Evolutionary conservation across 2,797 vertebrate genomes (phyloP).

Genomic region (Phalanger gymnotis): DNA sequence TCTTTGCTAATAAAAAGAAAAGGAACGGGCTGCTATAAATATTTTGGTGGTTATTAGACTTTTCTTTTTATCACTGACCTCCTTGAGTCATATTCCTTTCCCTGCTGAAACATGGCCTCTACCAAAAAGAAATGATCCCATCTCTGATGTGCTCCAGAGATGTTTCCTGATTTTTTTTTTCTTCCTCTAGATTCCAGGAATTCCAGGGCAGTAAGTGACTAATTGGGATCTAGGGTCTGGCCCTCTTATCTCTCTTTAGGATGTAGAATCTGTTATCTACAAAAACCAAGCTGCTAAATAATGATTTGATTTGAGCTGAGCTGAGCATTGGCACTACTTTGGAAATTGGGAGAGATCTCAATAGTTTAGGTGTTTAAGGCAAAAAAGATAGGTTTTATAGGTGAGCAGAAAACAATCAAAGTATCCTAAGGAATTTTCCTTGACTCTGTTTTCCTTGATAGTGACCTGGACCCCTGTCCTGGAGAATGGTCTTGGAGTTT

Average conservation of each 20-base stretch:
- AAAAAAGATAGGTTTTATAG: not conserved
- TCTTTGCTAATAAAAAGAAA: not conserved
- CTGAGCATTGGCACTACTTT: not conserved
- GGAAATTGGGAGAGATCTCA: not conserved
- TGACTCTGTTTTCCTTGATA: too few species aligned
- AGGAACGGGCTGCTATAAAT: not conserved
- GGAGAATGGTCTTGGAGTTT: not conserved
- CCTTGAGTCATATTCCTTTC: not conserved
- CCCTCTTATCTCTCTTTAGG: not conserved
- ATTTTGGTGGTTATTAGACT: not conserved
- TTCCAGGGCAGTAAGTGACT: not conserved
- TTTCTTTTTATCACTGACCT: not conserved
- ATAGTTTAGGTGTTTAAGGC: not conserved
- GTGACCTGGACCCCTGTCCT: too few species aligned
- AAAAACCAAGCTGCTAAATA: not conserved
- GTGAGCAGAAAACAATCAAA: not conserved
- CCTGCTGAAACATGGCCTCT: not conserved
- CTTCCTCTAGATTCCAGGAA: not conserved
- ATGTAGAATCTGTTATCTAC: not conserved
- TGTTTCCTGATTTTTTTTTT: too few species aligned
- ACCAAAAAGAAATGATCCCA: too few species aligned
- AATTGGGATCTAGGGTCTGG: not conserved
- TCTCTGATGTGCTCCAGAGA: too few species aligned
- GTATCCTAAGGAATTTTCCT: not conserved
- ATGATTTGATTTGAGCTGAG: not conserved